Evolutionary conservation across 2,113 vertebrate genomes (phyloP), one percentile per base, ranked within the genome.

Genomic region (Ranitomeya imitator): DNA sequence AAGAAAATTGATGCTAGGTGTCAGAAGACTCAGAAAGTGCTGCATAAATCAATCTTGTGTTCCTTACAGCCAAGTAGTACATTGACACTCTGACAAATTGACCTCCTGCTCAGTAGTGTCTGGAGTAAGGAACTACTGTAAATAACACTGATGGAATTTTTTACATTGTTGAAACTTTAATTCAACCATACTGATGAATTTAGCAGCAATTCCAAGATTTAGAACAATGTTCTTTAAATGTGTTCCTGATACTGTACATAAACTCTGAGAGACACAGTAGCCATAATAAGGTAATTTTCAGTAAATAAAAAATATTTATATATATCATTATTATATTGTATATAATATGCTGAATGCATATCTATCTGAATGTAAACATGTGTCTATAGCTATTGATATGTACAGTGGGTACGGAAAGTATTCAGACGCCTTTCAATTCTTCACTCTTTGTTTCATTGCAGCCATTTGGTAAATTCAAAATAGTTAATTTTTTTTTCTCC

Each of bases 101-200:
- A 88, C 87, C 87, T 83, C 71, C 87, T 83, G 80, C 57, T 83
- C 57, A 57, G 31, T 88, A 78, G 80, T 84, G 71, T 88, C 87
- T 88, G 80, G 57, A 77, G 69, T 78, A 74, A 77, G 80, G 71
- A 83, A 88, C 87, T 83, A 88, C 87, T 88, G 87, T 88, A 88
- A 88, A 88, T 88, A 84, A 88, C 16, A 37, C 87, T 88, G 81
- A 88, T 88, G 81, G 87, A 52, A 88, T 88, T 88, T 88, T 83
- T 71, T 78, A 73, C 59, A 59, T 19, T 65, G 81, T 55, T 88
- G 69, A 83, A 84, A 84, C 59, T 88, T 88, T 88, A 78, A 83
- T 88, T 54, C 45, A 77, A 78, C 60, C 45, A 78, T 84, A 88
- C 84, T 88, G 80, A 84, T 65, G 80, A 78, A 81, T 84, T 11